Conservation (phyloP, 2,113 vertebrate species). For the human (Homo sapiens) region DNA sequence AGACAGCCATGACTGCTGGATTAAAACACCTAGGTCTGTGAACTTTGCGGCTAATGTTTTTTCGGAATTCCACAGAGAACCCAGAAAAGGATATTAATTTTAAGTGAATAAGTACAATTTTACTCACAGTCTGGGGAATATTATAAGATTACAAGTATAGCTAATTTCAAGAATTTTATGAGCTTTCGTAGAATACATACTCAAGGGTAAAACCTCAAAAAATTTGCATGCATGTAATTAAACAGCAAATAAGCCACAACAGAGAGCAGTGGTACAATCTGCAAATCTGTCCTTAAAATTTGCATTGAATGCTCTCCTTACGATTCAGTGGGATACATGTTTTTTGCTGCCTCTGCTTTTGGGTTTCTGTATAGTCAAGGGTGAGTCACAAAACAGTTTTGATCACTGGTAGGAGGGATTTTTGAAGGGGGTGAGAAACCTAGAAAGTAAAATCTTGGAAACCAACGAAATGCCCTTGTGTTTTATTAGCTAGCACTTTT, state of each 20-base stretch:
- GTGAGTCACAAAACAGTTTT: slow-evolving; percentile 14
- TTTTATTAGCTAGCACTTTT: slow-evolving; percentile 76
- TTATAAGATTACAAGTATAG: slow-evolving; percentile 65
- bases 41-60: slow-evolving; percentile 75
- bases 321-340: not conserved
- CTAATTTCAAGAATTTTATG: slow-evolving; percentile 72
- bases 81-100: slow-evolving; percentile 78
- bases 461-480: slow-evolving; percentile 74
- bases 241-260: slow-evolving; percentile 52
- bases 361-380: not conserved
- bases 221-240: not conserved
- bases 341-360: not conserved
- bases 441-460: slow-evolving; percentile 75
- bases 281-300: not conserved
- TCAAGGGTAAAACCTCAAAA: slow-evolving; percentile 36
- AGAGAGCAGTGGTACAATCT: not conserved
- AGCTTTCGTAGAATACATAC: slow-evolving; percentile 54
- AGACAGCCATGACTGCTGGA: slow-evolving; percentile 60
- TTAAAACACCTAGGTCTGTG: slow-evolving; percentile 64
- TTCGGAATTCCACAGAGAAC: slow-evolving; percentile 74
- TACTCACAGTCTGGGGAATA: slow-evolving; percentile 65
- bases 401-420: slow-evolving; percentile 32
- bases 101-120: slow-evolving; percentile 76
- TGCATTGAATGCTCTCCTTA: not conserved
- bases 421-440: slow-evolving; percentile 26